Conservation (phyloP, 2,888 invertebrate genomes). For the Notodonta dromedarius region DNA sequence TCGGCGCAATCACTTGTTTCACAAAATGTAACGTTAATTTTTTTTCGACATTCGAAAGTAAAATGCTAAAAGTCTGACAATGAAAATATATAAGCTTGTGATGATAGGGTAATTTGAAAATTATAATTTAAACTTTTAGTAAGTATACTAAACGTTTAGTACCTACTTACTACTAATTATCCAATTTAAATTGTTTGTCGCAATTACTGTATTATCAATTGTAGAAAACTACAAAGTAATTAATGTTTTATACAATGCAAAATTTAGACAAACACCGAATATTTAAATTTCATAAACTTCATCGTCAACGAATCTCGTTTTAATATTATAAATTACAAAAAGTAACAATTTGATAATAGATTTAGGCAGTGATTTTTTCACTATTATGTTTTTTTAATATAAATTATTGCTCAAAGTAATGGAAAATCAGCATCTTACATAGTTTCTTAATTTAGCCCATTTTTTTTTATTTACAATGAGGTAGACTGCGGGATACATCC, state of each 20-base stretch:
- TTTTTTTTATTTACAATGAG: constrained; percentile 79
- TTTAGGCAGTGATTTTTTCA: constrained; percentile 64
- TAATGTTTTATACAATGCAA: constrained; percentile 2
- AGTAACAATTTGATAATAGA: constrained; percentile 40
- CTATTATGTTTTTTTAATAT: constrained; percentile 34
- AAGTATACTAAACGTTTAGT: not conserved
- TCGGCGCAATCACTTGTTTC: not conserved
- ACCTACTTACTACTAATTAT: not conserved
- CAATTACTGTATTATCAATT: not conserved
- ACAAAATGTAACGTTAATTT: not conserved
- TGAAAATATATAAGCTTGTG: constrained; percentile 29
- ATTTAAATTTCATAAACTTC: constrained; percentile 33
- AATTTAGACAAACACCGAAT: not conserved
- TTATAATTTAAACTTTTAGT: constrained; percentile 21
- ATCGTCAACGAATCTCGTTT: constrained; percentile 44
- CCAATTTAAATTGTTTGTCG: not conserved
- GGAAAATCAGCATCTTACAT: constrained; percentile 60
- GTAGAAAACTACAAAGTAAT: not conserved
- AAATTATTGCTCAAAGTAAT: constrained; percentile 74
- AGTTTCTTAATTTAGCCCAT: constrained; percentile 74
- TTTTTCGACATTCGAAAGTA: not conserved
- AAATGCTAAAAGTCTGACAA: not conserved
- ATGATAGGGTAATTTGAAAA: constrained; percentile 31
- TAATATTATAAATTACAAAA: constrained; percentile 30
- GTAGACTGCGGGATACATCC: constrained; percentile 74